These are phyloP conservation scores for Chaetorhynchus papuensis DNA, from an alignment of 2,113 vertebrate species.

Conservation along the genomic window DNA sequence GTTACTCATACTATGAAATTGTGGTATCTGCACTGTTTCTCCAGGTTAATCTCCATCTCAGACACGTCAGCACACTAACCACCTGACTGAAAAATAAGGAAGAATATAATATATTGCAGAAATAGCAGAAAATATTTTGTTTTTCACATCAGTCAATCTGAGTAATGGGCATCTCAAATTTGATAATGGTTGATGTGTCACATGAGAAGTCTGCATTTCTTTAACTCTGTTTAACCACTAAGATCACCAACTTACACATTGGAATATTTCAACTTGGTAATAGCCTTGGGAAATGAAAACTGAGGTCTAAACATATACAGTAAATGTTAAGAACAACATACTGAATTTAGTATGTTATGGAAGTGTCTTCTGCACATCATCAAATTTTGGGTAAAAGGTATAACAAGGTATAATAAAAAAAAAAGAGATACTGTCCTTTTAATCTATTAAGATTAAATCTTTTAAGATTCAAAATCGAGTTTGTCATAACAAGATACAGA, in stretches of 20 bases:
- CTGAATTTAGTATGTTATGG: neutral
- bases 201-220: neutral
- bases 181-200: neutral
- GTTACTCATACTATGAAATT: neutral
- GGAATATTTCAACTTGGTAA: neutral
- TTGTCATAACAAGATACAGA: neutral
- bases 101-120: neutral
- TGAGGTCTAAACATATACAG: neutral
- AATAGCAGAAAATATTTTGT: neutral
- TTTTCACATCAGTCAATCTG: neutral
- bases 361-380: neutral
- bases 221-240: neutral
- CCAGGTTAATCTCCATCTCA: neutral
- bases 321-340: neutral
- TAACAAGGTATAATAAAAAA: too few relatives aligned
- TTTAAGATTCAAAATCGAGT: neutral
- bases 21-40: neutral
- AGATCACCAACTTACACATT: neutral
- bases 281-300: neutral
- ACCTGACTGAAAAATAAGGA: neutral
- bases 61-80: fast-evolving
- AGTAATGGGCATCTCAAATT: neutral
- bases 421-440: neutral
- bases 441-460: neutral
- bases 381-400: neutral